phyloP scores from a whole-genome alignment of 2,113 vertebrate genomes.

The Hemicordylus capensis region DNA sequence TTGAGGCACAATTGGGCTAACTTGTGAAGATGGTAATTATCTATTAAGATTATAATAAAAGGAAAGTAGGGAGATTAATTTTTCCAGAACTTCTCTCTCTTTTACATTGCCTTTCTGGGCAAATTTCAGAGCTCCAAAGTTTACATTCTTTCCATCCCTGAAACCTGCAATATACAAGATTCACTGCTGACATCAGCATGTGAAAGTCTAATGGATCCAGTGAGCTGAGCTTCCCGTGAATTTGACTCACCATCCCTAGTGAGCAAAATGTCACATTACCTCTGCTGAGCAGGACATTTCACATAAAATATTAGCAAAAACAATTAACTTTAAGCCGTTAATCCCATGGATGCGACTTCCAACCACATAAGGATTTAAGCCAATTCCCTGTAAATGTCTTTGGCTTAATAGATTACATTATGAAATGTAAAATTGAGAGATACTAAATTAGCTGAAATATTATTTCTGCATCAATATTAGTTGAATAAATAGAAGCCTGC shows the following conservation, averaged over 20 bases:
- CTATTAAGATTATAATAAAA: too few relatives aligned
- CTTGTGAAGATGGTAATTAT: too few relatives aligned
- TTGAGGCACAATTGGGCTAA: too few relatives aligned
- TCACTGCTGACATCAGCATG: constrained; percentile 20
- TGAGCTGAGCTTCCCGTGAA: constrained; percentile 49
- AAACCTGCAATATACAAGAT: constrained; percentile 50
- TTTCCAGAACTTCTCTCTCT: too few relatives aligned
- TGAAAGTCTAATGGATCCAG: constrained; percentile 42
- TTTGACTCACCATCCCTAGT: constrained; percentile 44
- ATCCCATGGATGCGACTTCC: constrained; percentile 70
- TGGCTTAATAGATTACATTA: constrained; percentile 67
- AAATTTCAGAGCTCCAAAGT: constrained; percentile 48
- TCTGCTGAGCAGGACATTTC: constrained; percentile 74
- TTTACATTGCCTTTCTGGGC: background rate
- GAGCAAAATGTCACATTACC: constrained; percentile 76
- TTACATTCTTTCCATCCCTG: constrained; percentile 56
- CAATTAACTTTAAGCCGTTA: constrained; percentile 80
- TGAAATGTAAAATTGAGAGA: constrained; percentile 64
- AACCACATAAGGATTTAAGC: constrained; percentile 71
- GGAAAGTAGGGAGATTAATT: too few relatives aligned
- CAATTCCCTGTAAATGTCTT: constrained; percentile 74
- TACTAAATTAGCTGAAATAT: constrained; percentile 61
- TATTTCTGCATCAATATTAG: constrained; percentile 61
- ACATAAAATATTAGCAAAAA: constrained; percentile 80
- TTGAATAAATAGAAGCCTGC: constrained; percentile 35